Evolutionary conservation across 1,140 invertebrate species (phyloP), one percentile per base, ranked within the genome.

Genomic region (Nephila pilipes): DNA sequence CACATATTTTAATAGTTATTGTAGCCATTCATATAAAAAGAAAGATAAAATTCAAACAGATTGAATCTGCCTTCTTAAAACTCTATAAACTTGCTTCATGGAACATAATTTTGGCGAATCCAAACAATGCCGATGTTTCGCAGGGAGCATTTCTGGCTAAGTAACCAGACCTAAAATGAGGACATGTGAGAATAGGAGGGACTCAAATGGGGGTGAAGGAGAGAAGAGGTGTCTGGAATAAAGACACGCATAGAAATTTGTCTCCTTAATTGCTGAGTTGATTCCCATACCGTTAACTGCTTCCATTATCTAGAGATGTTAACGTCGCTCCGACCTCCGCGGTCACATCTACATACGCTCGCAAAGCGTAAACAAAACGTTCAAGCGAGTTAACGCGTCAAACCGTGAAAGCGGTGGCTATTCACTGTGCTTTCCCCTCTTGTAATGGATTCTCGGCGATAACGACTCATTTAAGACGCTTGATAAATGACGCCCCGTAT

Each of bases 381-480:
- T 85, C 20, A n/a, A 32, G 81, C 90, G 46, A 81, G 79, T 69
- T 57, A 92, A 57, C 81, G 90, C 90, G 63, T 46, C 80, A 92
- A 85, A 85, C 38, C 80, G 90, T 85, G 81, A 85, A 92, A 92
- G 81, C 80, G 81, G 89, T 12, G 79, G 54, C 87, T n/a, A 80
- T 58, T 90, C 32, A 60, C 46, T n/a, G 36, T 60, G 32, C 22
- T n/a, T 46, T 46, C 46, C 46, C 46, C 46, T 46, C 46, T 29
- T 22, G 80, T 92, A 92, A 92, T 92, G 90, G 80, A 85, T 85
- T 85, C 81, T 29, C 12, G 16, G 81, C 90, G 90, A 92, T 92
- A 92, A 92, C 90, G 90, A 92, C 90, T 92, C 90, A 92, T 92
- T 92, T 92, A 92, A 85, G 90, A 80, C 18, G 81, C 90, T 85